These are phyloP conservation scores for Ennomos fuscantarius DNA, from an alignment of 2,888 invertebrate genomes.

Conservation along the genomic window DNA sequence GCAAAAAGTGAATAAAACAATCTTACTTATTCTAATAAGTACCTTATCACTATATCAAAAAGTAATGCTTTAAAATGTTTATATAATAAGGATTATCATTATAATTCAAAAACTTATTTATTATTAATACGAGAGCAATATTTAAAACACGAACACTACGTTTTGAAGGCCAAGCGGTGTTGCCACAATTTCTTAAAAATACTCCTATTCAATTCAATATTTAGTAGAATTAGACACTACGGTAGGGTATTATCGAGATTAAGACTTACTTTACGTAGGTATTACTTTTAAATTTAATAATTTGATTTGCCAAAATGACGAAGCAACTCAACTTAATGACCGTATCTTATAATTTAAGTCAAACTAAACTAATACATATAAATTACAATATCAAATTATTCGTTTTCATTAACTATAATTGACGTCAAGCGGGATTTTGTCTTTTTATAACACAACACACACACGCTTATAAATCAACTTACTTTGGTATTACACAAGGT, in stretches of 20 bases:
- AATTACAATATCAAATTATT: constrained; percentile 64
- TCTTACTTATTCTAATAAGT: constrained; percentile 53
- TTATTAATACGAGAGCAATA: constrained; percentile 53
- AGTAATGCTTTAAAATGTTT: constrained; percentile 53
- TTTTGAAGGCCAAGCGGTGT: constrained; percentile 84
- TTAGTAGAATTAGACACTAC: constrained; percentile 4
- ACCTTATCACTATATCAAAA: constrained; percentile 52
- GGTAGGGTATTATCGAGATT: constrained; percentile 53
- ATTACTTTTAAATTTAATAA: not conserved
- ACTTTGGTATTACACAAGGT: constrained; percentile 58
- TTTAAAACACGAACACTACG: constrained; percentile 71
- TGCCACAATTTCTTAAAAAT: constrained; percentile 70
- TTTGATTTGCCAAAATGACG: constrained; percentile 19
- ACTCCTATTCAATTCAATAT: constrained; percentile 12
- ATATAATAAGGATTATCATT: constrained; percentile 43
- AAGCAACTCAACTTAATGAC: constrained; percentile 47
- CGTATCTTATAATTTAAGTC: constrained; percentile 47
- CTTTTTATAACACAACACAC: constrained; percentile 43
- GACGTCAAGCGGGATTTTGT: constrained; percentile 77
- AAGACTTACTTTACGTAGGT: constrained; percentile 50
- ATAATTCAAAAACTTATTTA: constrained; percentile 49
- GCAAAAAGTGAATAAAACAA: constrained; percentile 74
- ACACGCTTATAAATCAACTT: constrained; percentile 49
- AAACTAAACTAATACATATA: constrained; percentile 47
- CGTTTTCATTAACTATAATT: constrained; percentile 76